Conservation (phyloP, 2,888 invertebrate genomes). For the Furcula furcula region DNA sequence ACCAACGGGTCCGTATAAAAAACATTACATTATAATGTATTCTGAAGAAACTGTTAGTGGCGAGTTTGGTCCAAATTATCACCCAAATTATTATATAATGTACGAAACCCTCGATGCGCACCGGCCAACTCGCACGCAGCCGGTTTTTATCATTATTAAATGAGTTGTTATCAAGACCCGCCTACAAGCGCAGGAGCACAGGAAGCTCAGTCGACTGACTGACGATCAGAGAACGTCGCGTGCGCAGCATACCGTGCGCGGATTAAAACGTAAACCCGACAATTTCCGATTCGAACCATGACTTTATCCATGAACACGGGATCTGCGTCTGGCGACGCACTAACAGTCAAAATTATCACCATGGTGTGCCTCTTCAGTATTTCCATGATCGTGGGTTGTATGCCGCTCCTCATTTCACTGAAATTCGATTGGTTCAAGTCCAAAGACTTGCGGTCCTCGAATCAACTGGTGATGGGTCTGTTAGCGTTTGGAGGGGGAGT, state of each 20-base stretch:
- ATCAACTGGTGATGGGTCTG: conserved; percentile 81
- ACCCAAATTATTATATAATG: too few relatives aligned
- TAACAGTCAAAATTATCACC: conserved; percentile 88
- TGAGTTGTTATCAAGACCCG: conserved; percentile 65
- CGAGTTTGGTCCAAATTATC: too few relatives aligned
- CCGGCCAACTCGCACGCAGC: too few relatives aligned
- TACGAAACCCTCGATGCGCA: too few relatives aligned
- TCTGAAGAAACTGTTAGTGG: too few relatives aligned
- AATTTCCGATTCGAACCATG: conserved; percentile 18
- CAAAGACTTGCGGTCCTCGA: conserved; percentile 70
- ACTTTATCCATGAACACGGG: conserved; percentile 34
- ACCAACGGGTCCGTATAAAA: too few relatives aligned
- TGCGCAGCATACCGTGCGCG: conserved; percentile 27
- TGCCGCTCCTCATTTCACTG: conserved; percentile 87
- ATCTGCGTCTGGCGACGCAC: conserved; percentile 55
- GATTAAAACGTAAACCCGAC: conserved; percentile 4
- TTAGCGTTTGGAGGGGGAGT: conserved; percentile 92
- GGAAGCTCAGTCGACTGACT: conserved; percentile 57
- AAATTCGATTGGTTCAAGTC: conserved; percentile 84
- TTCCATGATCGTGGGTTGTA: conserved; percentile 88
- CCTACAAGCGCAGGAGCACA: conserved; percentile 52
- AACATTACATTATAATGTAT: too few relatives aligned
- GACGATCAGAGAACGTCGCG: conserved; percentile 38
- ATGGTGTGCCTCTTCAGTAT: conserved; percentile 89
- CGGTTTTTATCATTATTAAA: conserved; percentile 69